A percentile compares a stretch with the other conserved stretches of the same genome.
Evolutionary conservation across 2,888 invertebrate species (phyloP).

Genomic region (Chymomyza procnemis): DNA sequence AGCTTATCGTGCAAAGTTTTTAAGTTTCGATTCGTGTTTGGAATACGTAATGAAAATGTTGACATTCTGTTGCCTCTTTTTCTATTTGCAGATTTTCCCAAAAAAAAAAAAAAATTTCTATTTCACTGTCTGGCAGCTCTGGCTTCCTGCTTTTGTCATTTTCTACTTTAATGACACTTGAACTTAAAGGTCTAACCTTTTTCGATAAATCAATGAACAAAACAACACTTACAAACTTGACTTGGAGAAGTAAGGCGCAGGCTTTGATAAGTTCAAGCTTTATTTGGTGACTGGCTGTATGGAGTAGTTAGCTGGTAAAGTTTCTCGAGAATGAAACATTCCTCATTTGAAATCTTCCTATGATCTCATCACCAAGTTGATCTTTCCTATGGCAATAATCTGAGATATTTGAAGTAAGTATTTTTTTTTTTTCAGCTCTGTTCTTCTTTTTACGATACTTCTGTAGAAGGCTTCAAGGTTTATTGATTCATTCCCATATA

Average conservation of each 20-base stretch:
- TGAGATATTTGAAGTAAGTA: too few relatives aligned
- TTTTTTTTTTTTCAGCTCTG: too few relatives aligned
- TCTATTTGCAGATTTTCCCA: slow-evolving; percentile 58
- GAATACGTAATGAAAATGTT: slow-evolving; percentile 66
- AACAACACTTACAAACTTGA: not conserved
- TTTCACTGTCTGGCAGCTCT: slow-evolving; percentile 31
- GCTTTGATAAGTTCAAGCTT: too few relatives aligned
- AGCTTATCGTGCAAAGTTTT: slow-evolving; percentile 74
- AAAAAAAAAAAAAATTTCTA: slow-evolving; percentile 51
- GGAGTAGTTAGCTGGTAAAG: too few relatives aligned
- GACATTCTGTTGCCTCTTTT: slow-evolving; percentile 30
- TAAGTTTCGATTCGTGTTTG: slow-evolving; percentile 71
- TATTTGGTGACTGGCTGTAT: too few relatives aligned
- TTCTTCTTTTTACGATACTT: too few relatives aligned
- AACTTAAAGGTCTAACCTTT: slow-evolving; percentile 21
- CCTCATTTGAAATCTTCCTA: too few relatives aligned
- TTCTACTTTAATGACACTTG: slow-evolving; percentile 7
- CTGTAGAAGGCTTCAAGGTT: too few relatives aligned
- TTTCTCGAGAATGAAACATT: too few relatives aligned
- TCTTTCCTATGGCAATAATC: too few relatives aligned
- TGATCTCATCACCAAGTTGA: too few relatives aligned
- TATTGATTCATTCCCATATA: too few relatives aligned
- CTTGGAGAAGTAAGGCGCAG: not conserved
- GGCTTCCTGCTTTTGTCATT: not conserved
- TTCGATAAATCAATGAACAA: slow-evolving; percentile 34